These are phyloP conservation scores for Lagenorhynchus albirostris DNA, from an alignment of 2,113 vertebrate genomes.

Conservation along the genomic window DNA sequence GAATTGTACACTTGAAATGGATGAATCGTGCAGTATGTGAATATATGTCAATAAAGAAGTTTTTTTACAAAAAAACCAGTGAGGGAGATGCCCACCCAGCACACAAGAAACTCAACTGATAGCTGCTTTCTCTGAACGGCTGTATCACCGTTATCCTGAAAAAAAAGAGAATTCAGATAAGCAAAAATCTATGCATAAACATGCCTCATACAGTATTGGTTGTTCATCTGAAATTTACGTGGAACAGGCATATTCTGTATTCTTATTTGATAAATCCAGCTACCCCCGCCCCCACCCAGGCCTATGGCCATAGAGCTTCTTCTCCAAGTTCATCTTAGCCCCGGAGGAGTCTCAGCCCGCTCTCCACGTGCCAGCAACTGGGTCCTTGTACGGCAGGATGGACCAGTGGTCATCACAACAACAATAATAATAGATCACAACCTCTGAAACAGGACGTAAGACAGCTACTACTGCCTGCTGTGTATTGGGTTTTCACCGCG, in stretches of 20 bases:
- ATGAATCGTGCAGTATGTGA: neutral
- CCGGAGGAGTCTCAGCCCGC: accelerated
- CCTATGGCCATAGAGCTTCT: neutral
- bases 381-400: neutral
- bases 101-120: accelerated
- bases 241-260: too few species aligned
- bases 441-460: accelerated
- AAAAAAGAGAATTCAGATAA: neutral
- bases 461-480: accelerated
- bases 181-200: neutral
- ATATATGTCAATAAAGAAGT: neutral
- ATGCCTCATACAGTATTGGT: too few species aligned
- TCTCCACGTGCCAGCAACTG: neutral
- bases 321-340: neutral
- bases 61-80: neutral
- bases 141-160: neutral
- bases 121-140: neutral
- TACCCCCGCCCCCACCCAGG: accelerated
- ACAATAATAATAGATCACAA: accelerated
- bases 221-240: neutral
- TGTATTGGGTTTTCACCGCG: neutral
- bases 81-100: neutral
- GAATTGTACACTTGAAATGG: accelerated
- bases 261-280: neutral
- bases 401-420: accelerated